Base-by-base conservation (phyloP, 2,888 invertebrate species). In the Ormyrus labotus region DNA sequence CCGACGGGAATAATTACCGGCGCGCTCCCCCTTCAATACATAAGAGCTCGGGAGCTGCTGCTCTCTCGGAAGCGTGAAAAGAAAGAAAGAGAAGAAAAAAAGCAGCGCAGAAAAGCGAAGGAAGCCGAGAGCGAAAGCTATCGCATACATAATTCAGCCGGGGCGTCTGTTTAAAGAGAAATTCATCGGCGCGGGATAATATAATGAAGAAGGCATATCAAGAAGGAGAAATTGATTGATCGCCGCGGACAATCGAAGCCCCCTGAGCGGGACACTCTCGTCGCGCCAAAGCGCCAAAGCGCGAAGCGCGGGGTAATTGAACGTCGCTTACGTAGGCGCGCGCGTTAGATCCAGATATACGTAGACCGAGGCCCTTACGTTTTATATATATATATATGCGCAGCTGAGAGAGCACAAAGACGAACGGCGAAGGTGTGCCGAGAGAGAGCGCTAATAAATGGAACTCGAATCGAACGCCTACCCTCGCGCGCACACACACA, bases 401-500 rank as follows among this genome's bases (percentile, higher is more conserved):
- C 47, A 11, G 8, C 1, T 5, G 34, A 53, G 55, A 51, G 57
- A 13, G 48, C 57, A 72, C 70, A 63, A 77, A 65, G 71, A 71
- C 48, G n/a, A 8, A 19, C 48, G 47, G 48, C 61, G 6, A 48
- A 61, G 76, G 69, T 63, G 71, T 51, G 63, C 64, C 74, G 74
- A 34, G 73, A 65, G 71, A 19, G 51, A 5, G 69, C 60, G 81
- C 75, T 78, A 78, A 88, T 87, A 87, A 87, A 88, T 88, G 88
- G 85, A 86, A 85, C 86, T 87, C 85, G 86, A 87, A 87, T 87
- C 85, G 87, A 87, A 86, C 87, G 88, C 87, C 87, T 88, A 85
- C 83, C 85, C 86, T 85, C 85, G 85, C 55, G 3, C 34, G 5
- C 34, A 4, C 3, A 4, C 2, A 34, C 2, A 1, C 1, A 13